Evolutionary conservation across 2,888 invertebrate species (phyloP).

Genomic region (Entomobrya multifasciata): DNA sequence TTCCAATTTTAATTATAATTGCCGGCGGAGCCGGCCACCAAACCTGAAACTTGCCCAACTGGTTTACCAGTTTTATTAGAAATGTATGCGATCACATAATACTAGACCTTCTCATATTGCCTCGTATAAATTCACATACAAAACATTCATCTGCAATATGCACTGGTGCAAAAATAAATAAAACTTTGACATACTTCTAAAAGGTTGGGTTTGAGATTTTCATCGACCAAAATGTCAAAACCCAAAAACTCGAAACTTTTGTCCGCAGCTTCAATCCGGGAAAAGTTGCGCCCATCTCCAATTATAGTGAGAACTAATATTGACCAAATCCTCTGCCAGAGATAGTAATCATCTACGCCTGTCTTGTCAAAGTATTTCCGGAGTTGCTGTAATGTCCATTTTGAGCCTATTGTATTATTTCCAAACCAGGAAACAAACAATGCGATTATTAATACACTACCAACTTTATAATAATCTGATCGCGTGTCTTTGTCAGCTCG

Average conservation of each 20-base stretch:
- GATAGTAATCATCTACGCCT: slow-evolving; percentile 89
- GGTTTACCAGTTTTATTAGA: too few relatives aligned
- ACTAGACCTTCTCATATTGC: too few relatives aligned
- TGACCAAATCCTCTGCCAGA: slow-evolving; percentile 90
- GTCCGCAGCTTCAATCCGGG: slow-evolving; percentile 80
- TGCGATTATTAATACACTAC: neutral
- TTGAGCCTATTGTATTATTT: slow-evolving; percentile 86
- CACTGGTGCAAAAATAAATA: neutral
- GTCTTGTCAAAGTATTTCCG: slow-evolving; percentile 86
- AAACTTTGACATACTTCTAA: slow-evolving; percentile 86
- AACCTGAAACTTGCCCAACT: too few relatives aligned
- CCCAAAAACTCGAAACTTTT: slow-evolving; percentile 95
- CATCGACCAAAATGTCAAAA: slow-evolving; percentile 93
- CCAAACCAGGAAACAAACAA: neutral
- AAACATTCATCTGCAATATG: neutral
- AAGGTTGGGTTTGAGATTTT: slow-evolving; percentile 91
- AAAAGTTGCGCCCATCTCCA: slow-evolving; percentile 84
- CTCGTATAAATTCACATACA: too few relatives aligned
- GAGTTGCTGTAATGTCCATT: slow-evolving; percentile 91
- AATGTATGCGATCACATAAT: too few relatives aligned
- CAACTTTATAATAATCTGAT: neutral
- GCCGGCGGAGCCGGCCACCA: too few relatives aligned
- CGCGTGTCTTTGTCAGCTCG: slow-evolving; percentile 1
- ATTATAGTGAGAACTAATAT: slow-evolving; percentile 89
- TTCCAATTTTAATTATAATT: too few relatives aligned